phyloP scores from a whole-genome alignment of 1,140 invertebrate genomes.

The Bombus superbus region DNA sequence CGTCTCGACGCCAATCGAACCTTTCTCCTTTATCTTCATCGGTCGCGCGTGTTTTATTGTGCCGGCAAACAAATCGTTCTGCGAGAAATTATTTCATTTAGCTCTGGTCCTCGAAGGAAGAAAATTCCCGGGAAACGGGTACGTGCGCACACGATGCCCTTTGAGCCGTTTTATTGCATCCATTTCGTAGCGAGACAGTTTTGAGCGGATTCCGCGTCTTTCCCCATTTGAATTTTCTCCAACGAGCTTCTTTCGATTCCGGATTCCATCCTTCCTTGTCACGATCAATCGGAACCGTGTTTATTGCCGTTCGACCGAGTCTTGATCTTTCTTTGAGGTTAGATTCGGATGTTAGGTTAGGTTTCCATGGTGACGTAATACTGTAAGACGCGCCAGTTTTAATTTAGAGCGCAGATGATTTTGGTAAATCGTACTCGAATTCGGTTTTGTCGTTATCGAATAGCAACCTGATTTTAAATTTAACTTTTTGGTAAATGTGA shows the following conservation, averaged over 20 bases:
- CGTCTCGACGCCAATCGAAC: constrained; percentile 43
- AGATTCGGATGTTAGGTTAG: constrained; percentile 11
- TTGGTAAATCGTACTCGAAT: neutral
- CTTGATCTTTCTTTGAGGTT: constrained; percentile 10
- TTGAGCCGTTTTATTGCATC: constrained; percentile 41
- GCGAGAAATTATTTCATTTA: constrained; percentile 52
- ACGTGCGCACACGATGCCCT: neutral
- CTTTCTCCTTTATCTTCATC: constrained; percentile 34
- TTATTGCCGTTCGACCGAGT: constrained; percentile 9
- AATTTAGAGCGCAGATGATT: neutral
- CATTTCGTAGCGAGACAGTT: constrained; percentile 26
- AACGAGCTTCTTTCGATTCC: neutral
- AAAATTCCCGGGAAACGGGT: neutral
- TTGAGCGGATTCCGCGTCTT: constrained; percentile 17
- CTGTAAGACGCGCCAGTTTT: neutral
- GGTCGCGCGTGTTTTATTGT: constrained; percentile 37
- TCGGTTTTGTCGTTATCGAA: too few species aligned
- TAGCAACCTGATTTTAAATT: too few species aligned
- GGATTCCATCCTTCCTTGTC: neutral
- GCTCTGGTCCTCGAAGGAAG: neutral
- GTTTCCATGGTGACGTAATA: neutral
- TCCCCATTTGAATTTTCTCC: constrained; percentile 22
- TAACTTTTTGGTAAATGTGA: too few species aligned
- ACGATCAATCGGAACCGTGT: constrained; percentile 4
- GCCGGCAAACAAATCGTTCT: constrained; percentile 45